Evolutionary conservation across 2,113 vertebrate species (phyloP).

Genomic region (Osmerus mordax): DNA sequence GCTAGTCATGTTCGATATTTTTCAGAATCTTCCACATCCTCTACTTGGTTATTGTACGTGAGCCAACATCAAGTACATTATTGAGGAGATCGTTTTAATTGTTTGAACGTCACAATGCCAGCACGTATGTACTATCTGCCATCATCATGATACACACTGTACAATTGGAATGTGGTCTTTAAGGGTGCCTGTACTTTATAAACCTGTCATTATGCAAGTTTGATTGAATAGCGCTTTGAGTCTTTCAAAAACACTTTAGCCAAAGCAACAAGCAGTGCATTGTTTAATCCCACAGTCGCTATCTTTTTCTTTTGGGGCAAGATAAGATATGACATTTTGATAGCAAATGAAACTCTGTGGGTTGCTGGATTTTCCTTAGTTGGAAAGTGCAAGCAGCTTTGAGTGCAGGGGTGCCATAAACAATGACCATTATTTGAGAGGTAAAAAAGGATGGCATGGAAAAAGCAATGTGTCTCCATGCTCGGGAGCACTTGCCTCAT

Average conservation of each 20-base stretch:
- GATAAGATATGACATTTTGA: slow-evolving; percentile 64
- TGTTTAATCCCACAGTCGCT: slow-evolving; percentile 20
- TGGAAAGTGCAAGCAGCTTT: slow-evolving; percentile 52
- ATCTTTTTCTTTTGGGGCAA: slow-evolving; percentile 43
- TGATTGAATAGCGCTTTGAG: slow-evolving; percentile 11
- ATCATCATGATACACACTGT: too few species aligned
- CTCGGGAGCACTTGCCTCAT: slow-evolving; percentile 46
- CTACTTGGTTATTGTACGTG: too few species aligned
- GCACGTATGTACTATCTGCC: too few species aligned
- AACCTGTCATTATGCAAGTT: not conserved
- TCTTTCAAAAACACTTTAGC: slow-evolving; percentile 3
- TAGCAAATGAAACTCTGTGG: slow-evolving; percentile 57
- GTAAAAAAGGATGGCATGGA: slow-evolving; percentile 50
- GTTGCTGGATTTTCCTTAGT: slow-evolving; percentile 46
- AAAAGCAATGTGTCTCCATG: slow-evolving; percentile 53
- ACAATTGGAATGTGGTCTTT: too few species aligned
- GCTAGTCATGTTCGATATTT: too few species aligned
- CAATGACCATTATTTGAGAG: slow-evolving; percentile 62
- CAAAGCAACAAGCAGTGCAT: slow-evolving; percentile 48
- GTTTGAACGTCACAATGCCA: not conserved
- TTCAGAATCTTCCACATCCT: too few species aligned
- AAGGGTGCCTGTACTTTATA: not conserved
- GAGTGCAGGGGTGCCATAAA: slow-evolving; percentile 65
- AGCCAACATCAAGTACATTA: not conserved
- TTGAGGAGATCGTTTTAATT: not conserved